A percentile compares a stretch with the other conserved stretches of the same genome.
These are phyloP conservation scores for Pyrocoelia pectoralis DNA, from an alignment of 2,888 invertebrate genomes.

Conservation along the genomic window DNA sequence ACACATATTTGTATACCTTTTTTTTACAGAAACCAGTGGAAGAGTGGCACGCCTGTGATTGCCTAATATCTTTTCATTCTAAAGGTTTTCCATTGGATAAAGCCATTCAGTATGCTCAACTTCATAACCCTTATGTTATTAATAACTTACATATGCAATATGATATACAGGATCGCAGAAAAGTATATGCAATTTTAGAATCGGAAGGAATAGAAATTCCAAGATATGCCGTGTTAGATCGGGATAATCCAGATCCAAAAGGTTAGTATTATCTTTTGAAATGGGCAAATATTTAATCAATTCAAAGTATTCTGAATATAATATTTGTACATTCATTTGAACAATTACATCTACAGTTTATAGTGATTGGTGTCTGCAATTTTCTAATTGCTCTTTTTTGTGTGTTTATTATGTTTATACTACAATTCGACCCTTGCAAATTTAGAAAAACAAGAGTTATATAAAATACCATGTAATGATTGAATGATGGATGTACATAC, in stretches of 20 bases:
- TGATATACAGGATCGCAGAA: constrained; percentile 93
- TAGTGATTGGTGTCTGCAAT: too few relatives aligned
- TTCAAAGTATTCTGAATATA: too few relatives aligned
- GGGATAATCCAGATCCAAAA: constrained; percentile 91
- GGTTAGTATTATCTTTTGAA: too few relatives aligned
- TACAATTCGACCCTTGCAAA: too few relatives aligned
- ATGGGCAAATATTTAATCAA: too few relatives aligned
- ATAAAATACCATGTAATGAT: too few relatives aligned
- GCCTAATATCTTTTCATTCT: constrained; percentile 97
- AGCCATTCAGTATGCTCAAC: constrained; percentile 94
- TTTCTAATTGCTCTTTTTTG: too few relatives aligned
- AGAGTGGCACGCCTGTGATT: constrained; percentile 98
- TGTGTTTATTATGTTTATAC: too few relatives aligned
- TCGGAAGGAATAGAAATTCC: constrained; percentile 97
- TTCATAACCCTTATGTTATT: constrained; percentile 94
- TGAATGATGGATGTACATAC: too few relatives aligned
- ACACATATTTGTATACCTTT: not conserved
- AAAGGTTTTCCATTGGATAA: constrained; percentile 98
- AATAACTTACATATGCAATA: constrained; percentile 99
- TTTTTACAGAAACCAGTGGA: constrained; percentile 85
- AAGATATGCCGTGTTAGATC: constrained; percentile 94
- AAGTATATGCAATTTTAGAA: constrained; percentile 94
- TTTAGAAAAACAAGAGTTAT: too few relatives aligned
- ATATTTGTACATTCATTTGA: too few relatives aligned
- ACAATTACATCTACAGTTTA: too few relatives aligned